phyloP scores from a whole-genome alignment of 1,140 invertebrate genomes.

The Geopemphigus sp. region DNA sequence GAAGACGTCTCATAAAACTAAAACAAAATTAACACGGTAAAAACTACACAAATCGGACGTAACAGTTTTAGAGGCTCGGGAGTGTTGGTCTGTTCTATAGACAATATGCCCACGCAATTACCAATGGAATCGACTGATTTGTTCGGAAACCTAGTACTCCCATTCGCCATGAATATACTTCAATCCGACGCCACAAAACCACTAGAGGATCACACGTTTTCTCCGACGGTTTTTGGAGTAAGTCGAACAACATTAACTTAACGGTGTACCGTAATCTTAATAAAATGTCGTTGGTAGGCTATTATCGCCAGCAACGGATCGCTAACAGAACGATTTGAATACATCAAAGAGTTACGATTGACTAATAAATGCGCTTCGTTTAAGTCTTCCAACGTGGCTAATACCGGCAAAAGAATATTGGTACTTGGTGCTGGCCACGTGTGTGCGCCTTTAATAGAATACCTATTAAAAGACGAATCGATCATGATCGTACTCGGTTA shows the following conservation, averaged over 20 bases:
- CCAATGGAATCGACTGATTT: constrained; percentile 96
- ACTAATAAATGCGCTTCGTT: constrained; percentile 58
- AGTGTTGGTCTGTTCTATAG: constrained; percentile 96
- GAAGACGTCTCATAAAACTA: background rate
- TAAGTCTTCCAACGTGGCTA: constrained; percentile 29
- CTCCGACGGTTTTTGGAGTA: constrained; percentile 76
- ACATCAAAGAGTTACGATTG: constrained; percentile 85
- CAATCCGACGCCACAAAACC: constrained; percentile 83
- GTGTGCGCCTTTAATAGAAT: constrained; percentile 88
- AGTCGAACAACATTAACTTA: constrained; percentile 54
- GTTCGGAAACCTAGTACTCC: constrained; percentile 89
- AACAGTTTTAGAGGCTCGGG: constrained; percentile 84
- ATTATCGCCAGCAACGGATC: constrained; percentile 94
- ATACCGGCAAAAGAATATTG: constrained; percentile 57
- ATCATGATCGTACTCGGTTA: constrained; percentile 78
- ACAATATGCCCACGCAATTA: constrained; percentile 99
- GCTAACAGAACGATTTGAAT: constrained; percentile 89
- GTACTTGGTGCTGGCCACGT: constrained; percentile 95
- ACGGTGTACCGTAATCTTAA: background rate
- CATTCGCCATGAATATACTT: constrained; percentile 87
- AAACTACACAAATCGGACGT: background rate
- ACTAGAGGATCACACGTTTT: constrained; percentile 76
- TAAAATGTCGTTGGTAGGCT: constrained; percentile 62
- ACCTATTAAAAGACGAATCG: constrained; percentile 79
- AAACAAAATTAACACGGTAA: background rate